Evolutionary conservation across 2,113 vertebrate species (phyloP).

Genomic region (Thunnus maccoyii): DNA sequence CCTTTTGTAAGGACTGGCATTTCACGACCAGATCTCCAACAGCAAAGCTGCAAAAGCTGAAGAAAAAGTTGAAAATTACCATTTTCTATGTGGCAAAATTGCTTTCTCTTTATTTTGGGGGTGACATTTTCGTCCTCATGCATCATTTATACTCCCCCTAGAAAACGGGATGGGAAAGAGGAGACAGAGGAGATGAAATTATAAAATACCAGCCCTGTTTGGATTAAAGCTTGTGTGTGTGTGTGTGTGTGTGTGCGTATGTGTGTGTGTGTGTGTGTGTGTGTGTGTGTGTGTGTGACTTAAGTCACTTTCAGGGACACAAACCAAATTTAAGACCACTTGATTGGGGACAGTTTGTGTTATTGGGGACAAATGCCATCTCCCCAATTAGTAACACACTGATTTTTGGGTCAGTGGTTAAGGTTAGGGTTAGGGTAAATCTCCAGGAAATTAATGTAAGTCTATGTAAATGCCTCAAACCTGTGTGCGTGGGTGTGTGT

Average conservation of each 20-base stretch:
- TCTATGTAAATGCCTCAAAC: no score
- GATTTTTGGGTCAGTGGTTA: no score
- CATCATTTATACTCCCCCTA: constrained; percentile 91
- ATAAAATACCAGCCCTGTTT: constrained; percentile 87
- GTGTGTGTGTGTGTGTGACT: no score
- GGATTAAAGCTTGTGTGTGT: constrained; percentile 84
- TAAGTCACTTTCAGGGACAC: no score
- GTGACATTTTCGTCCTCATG: constrained; percentile 90
- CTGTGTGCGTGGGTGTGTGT: constrained; percentile 43
- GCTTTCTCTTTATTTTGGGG: constrained; percentile 88
- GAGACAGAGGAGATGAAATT: constrained; percentile 88
- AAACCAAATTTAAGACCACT: no score
- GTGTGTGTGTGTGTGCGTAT: constrained; percentile 40
- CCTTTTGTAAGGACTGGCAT: constrained; percentile 51
- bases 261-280: not conserved
- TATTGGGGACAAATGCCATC: no score
- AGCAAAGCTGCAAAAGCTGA: constrained; percentile 37
- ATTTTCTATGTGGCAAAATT: constrained; percentile 87
- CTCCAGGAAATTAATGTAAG: no score
- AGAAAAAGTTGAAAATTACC: constrained; percentile 68
- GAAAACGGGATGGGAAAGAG: constrained; percentile 82
- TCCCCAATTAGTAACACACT: no score
- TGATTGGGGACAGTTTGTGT: no score
- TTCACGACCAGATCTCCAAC: constrained; percentile 51
- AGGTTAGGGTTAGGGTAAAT: no score